These are phyloP conservation scores for Paedocypris micromegethes DNA, from an alignment of 2,797 vertebrate genomes.

Conservation along the genomic window DNA sequence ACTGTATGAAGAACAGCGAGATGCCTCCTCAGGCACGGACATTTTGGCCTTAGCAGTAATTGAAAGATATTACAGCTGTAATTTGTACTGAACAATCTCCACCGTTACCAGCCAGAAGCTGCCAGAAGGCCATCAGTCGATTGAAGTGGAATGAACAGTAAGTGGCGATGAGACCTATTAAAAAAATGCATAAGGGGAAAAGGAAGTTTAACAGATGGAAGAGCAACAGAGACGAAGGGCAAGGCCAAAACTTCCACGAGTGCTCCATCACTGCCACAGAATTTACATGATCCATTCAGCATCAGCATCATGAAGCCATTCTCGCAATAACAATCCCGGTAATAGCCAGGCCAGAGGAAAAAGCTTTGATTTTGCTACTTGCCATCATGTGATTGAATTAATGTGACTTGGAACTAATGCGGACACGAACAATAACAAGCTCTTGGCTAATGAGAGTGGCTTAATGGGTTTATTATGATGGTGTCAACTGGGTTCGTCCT, in stretches of 20 bases:
- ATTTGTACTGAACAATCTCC: conserved; percentile 63
- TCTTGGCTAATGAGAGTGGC: conserved; percentile 53
- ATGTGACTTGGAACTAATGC: conserved; percentile 41
- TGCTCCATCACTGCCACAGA: neutral
- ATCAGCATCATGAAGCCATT: neutral
- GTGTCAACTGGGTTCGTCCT: conserved; percentile 39
- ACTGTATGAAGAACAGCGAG: conserved; percentile 44
- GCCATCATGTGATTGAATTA: conserved; percentile 44
- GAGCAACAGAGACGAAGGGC: conserved; percentile 1
- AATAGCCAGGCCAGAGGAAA: neutral
- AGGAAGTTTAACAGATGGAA: conserved; percentile 16
- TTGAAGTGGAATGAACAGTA: conserved; percentile 24
- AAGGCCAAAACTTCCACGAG: neutral
- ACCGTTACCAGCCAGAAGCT: conserved; percentile 37
- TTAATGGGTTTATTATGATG: conserved; percentile 52
- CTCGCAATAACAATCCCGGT: neutral
- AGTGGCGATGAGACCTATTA: conserved; percentile 17
- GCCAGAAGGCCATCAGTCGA: conserved; percentile 18
- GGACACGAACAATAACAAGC: conserved; percentile 45
- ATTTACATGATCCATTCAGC: neutral
- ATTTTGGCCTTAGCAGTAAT: conserved; percentile 46
- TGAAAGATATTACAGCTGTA: conserved; percentile 61
- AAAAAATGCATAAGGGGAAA: conserved; percentile 16
- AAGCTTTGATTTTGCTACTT: conserved; percentile 40
- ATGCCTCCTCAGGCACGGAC: conserved; percentile 37